Evolutionary conservation across 2,797 vertebrate species (phyloP), one percentile per base, ranked within the genome.

Genomic region (Iguana delicatissima): DNA sequence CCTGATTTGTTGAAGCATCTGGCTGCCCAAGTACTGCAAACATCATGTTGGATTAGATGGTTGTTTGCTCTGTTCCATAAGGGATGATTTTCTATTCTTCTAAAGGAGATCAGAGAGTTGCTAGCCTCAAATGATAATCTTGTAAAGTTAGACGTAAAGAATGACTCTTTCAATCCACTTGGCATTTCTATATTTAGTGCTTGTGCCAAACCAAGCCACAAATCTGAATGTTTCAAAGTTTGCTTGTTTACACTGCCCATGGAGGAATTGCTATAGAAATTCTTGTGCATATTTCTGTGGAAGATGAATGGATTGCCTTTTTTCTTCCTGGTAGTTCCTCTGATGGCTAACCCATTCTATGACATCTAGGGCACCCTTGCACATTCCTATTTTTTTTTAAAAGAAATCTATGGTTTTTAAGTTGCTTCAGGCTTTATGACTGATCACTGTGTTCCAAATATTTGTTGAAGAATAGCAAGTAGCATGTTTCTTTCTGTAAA

Each of bases 111-210:
- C 4, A 59, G 46, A 87, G 7, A 46, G 16, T 4, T 79, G 16
- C 73, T 18, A 57, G n/a, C 8, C 16, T 81, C 46, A 72, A 35
- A 81, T 72, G 50, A 52, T n/a, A 88, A 12, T 72, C 10, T 81
- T 59, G 64, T 55, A 62, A 88, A 29, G 20, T 80, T 88, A 88
- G n/a, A 24, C 62, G 38, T 80, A 32, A 64, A 88, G 42, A 69
- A 22, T 88, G 32, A 38, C 64, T 80, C 80, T 26, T 38, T 35
- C 29, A 77, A 55, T 59, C 57, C 29, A 64, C 79, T 8, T 82
- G 64, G 64, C 10, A 26, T 77, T 55, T 88, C 86, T 82, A 46
- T n/a, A 59, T 72, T 74, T 82, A 72, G 62, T 12, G 24, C 16
- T 69, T 69, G 38, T 6, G 32, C 13, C 13, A 84, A 52, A 72